phyloP scores from a whole-genome alignment of 2,888 invertebrate species.

The Patella ulyssiponensis region DNA sequence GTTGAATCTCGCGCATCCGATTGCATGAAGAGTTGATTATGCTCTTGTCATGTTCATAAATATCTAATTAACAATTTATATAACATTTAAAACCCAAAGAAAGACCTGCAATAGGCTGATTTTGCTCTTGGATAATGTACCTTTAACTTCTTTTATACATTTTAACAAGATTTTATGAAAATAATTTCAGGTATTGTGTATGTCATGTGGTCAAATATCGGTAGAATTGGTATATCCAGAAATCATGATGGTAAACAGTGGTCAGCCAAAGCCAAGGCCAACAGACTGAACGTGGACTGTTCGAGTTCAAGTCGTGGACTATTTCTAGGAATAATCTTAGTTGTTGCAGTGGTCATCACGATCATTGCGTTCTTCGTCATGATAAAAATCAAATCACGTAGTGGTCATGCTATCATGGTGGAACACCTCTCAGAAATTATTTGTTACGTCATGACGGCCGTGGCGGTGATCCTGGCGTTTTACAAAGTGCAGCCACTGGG shows the following conservation, averaged over 20 bases:
- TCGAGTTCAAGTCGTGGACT: slow-evolving; percentile 92
- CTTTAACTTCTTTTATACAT: no score
- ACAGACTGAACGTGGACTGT: slow-evolving; percentile 80
- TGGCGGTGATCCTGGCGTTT: slow-evolving; percentile 91
- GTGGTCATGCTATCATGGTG: slow-evolving; percentile 89
- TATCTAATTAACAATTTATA: no score
- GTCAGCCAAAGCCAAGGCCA: slow-evolving; percentile 38
- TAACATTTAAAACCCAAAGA: no score
- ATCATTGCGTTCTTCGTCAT: slow-evolving; percentile 96
- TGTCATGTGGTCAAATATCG: slow-evolving; percentile 92
- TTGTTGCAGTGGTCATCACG: slow-evolving; percentile 77
- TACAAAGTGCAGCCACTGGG: slow-evolving; percentile 79
- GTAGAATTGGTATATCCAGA: slow-evolving; percentile 57
- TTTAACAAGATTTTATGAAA: no score
- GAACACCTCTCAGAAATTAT: slow-evolving; percentile 91
- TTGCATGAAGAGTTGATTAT: no score
- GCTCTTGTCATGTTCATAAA: no score
- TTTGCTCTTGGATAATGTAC: no score
- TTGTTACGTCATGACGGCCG: slow-evolving; percentile 87
- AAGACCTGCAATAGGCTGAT: no score
- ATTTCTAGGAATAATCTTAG: slow-evolving; percentile 79
- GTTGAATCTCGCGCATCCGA: no score
- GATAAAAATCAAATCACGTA: slow-evolving; percentile 81
- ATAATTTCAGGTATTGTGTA: slow-evolving; percentile 82
- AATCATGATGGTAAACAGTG: slow-evolving; percentile 29